phyloP scores from a whole-genome alignment of 2,888 invertebrate species.

The Noctuana brunneofusca region DNA sequence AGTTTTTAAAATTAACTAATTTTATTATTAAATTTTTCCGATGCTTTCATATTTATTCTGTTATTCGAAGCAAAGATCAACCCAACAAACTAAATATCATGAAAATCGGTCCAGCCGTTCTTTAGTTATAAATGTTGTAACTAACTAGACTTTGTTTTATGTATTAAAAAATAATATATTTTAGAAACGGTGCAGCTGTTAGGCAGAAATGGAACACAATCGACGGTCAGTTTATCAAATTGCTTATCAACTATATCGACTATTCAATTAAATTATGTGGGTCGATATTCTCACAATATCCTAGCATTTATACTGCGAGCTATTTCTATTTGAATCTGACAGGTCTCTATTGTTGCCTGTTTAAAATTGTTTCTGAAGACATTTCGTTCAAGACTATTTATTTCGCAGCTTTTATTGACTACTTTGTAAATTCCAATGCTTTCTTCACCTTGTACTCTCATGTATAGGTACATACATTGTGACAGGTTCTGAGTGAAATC shows the following conservation, averaged over 20 bases:
- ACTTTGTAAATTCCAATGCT: conserved; percentile 4
- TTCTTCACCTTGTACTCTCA: conserved; percentile 4
- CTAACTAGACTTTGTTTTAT: too few relatives aligned
- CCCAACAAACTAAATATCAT: too few relatives aligned
- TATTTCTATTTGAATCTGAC: conserved; percentile 27
- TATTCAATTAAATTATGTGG: conserved; percentile 32
- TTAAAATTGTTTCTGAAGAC: conserved; percentile 25
- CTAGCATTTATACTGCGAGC: conserved; percentile 23
- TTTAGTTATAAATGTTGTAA: too few relatives aligned
- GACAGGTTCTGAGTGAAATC: too few relatives aligned
- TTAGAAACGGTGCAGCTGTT: not conserved
- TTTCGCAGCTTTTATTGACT: not conserved
- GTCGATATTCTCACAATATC: conserved; percentile 33
- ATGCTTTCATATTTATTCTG: too few relatives aligned
- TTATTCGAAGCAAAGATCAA: too few relatives aligned
- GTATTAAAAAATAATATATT: too few relatives aligned
- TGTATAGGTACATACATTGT: not conserved
- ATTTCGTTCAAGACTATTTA: conserved; percentile 14
- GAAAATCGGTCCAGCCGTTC: too few relatives aligned
- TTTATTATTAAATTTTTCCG: too few relatives aligned
- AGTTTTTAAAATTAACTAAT: too few relatives aligned
- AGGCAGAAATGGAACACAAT: conserved; percentile 20
- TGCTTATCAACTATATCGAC: conserved; percentile 30
- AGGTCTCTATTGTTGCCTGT: conserved; percentile 19
- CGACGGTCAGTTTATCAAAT: conserved; percentile 11